Conservation (phyloP, 30 jellyfish, hydroid and myxozoan genomes). For the Pseudorhiza aurosa region DNA sequence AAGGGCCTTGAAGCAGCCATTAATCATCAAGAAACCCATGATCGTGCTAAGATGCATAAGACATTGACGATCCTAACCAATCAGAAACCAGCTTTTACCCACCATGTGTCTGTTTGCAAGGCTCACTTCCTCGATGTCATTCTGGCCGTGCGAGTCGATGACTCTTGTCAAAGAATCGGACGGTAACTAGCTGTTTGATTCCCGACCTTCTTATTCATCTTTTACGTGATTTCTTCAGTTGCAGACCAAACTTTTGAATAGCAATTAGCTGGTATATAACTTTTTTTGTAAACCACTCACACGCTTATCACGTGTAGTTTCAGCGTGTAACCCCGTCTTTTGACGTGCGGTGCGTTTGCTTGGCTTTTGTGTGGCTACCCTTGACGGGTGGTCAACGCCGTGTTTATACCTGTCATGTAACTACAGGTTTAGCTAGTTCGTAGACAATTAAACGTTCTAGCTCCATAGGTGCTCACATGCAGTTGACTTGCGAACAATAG, state of each 20-base stretch:
- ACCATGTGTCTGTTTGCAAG: too few relatives aligned
- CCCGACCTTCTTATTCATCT: too few relatives aligned
- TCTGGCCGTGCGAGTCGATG: too few relatives aligned
- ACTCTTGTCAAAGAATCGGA: too few relatives aligned
- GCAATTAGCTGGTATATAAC: conserved; percentile 7
- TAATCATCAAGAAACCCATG: too few relatives aligned
- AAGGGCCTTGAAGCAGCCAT: too few relatives aligned
- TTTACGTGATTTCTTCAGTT: not conserved
- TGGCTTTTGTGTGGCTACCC: not conserved
- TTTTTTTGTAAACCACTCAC: not conserved
- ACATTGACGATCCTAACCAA: too few relatives aligned
- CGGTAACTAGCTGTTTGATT: too few relatives aligned
- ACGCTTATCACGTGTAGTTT: conserved; percentile 1
- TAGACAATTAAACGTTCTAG: conserved; percentile 39
- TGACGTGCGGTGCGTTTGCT: not conserved
- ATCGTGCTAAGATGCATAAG: too few relatives aligned
- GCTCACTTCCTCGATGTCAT: too few relatives aligned
- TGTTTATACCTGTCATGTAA: conserved; percentile 12
- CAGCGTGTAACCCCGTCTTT: not conserved
- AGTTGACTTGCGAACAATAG: conserved; percentile 41
- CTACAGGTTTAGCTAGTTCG: not conserved
- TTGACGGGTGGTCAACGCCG: conserved; percentile 15
- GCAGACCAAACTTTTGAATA: not conserved
- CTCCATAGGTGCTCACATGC: conserved; percentile 55
- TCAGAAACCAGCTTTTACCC: too few relatives aligned